Conservation (phyloP, 2,113 vertebrate species). For the Formicarius rufipectus region DNA sequence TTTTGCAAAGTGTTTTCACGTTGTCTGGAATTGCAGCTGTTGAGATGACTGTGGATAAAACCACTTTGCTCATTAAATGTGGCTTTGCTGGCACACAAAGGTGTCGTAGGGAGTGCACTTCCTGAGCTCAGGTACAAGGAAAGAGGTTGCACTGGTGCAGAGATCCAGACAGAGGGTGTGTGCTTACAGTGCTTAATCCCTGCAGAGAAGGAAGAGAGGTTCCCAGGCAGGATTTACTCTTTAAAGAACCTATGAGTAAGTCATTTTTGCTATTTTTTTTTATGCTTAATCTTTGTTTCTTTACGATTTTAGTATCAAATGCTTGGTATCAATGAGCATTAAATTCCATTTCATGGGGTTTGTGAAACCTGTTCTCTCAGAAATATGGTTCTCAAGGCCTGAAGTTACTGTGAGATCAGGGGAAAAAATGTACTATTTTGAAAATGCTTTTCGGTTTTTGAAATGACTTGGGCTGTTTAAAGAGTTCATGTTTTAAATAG, state of each 20-base stretch:
- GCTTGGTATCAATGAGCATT: neutral
- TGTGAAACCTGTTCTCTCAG: neutral
- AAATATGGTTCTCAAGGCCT: neutral
- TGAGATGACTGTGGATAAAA: neutral
- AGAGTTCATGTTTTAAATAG: neutral
- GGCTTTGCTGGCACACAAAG: neutral
- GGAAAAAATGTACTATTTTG: neutral
- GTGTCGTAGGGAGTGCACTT: neutral
- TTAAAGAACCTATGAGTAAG: neutral
- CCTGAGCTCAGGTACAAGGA: neutral
- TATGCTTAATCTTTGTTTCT: neutral
- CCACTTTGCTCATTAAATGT: neutral
- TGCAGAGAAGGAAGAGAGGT: neutral
- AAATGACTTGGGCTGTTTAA: neutral
- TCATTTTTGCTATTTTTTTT: neutral
- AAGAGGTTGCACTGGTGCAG: neutral
- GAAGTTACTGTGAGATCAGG: neutral
- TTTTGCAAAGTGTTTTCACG: neutral
- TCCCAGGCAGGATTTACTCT: neutral
- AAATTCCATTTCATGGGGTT: neutral
- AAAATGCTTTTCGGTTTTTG: neutral
- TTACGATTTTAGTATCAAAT: neutral
- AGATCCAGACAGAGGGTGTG: neutral
- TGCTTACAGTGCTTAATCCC: neutral
- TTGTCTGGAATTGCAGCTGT: neutral